Conservation (phyloP, 2,797 vertebrate species). For the Nothura maculosa region DNA sequence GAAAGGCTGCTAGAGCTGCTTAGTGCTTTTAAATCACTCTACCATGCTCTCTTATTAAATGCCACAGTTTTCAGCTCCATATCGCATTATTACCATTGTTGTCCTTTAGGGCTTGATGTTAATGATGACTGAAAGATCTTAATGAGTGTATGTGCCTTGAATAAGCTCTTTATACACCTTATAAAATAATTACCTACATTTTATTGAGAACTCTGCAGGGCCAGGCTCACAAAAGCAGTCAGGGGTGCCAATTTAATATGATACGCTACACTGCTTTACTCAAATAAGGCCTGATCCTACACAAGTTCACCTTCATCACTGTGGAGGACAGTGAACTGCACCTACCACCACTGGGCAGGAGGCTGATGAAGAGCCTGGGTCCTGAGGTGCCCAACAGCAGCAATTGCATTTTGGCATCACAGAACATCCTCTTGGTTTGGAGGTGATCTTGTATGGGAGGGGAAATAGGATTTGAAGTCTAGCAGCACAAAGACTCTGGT, state of each 20-base stretch:
- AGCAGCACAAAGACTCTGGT: not conserved
- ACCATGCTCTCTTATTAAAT: not conserved
- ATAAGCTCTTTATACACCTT: conserved; percentile 57
- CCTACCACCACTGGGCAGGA: not conserved
- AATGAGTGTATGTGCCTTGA: conserved; percentile 57
- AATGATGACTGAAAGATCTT: conserved; percentile 46
- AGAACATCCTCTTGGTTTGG: not conserved
- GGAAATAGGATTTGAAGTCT: not conserved
- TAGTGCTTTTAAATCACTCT: conserved; percentile 12
- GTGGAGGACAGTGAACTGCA: conserved; percentile 11
- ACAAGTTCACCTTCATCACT: conserved; percentile 53
- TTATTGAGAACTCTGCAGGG: conserved; percentile 45
- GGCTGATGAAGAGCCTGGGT: not conserved
- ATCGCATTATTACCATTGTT: conserved; percentile 22
- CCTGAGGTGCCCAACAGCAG: not conserved
- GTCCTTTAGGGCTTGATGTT: conserved; percentile 61
- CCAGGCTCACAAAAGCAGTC: conserved; percentile 45
- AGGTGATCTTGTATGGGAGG: not conserved
- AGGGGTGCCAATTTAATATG: conserved; percentile 53
- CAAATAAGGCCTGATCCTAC: conserved; percentile 11
- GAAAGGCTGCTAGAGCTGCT: not conserved
- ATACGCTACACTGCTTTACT: not conserved
- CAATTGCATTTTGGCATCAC: not conserved
- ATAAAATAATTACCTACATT: conserved; percentile 60
- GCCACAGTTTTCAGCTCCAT: conserved; percentile 2